Conservation (phyloP, 2,888 invertebrate genomes). For the Eupithecia inturbata region DNA sequence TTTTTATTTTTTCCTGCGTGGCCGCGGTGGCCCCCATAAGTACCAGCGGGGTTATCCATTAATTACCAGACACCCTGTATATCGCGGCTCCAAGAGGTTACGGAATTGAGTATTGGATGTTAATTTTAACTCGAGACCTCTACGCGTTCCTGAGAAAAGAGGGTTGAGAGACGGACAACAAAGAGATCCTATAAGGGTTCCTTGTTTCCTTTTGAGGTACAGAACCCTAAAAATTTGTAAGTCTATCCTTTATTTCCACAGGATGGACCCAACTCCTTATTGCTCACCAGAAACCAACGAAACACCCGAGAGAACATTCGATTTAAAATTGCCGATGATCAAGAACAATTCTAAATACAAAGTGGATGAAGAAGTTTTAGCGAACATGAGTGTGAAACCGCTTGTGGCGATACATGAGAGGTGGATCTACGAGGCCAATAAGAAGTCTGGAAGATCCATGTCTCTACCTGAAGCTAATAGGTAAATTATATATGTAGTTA, state of each 20-base stretch:
- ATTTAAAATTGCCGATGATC: slow-evolving; percentile 51
- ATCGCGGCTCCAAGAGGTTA: no score
- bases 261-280: neutral
- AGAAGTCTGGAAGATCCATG: slow-evolving; percentile 69
- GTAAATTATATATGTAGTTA: slow-evolving; percentile 46
- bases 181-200: no score
- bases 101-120: no score
- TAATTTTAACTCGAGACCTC: no score
- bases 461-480: slow-evolving; percentile 74
- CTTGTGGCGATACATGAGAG: slow-evolving; percentile 78
- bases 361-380: slow-evolving; percentile 66
- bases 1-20: no score
- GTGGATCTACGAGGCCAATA: slow-evolving; percentile 79
- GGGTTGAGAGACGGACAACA: no score
- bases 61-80: no score
- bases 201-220: no score
- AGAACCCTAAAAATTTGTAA: no score
- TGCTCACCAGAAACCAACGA: slow-evolving; percentile 49
- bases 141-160: no score
- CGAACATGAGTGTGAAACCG: slow-evolving; percentile 73
- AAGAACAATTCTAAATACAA: slow-evolving; percentile 47
- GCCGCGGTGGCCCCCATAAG: no score
- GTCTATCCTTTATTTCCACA: neutral
- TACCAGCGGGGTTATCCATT: no score
- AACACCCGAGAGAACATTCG: slow-evolving; percentile 45